phyloP scores from a whole-genome alignment of 2,113 vertebrate species.

The Rhinogobius similis region DNA sequence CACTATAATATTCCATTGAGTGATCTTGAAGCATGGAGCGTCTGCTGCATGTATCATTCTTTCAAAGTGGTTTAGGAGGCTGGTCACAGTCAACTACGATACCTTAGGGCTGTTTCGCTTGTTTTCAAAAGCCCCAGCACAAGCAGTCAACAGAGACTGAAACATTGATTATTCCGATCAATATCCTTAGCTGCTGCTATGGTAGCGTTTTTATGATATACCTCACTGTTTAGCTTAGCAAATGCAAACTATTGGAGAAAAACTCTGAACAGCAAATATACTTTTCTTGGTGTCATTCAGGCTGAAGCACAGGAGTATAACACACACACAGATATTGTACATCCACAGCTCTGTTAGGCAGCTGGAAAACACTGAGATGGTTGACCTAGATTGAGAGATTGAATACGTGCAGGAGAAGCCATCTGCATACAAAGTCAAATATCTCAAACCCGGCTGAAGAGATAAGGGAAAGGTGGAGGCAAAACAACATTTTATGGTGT shows the following conservation, averaged over 20 bases:
- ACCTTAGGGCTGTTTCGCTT: constrained; percentile 52
- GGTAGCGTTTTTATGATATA: constrained; percentile 40
- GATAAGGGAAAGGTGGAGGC: not conserved
- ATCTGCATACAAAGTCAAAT: constrained; percentile 72
- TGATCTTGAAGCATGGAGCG: constrained; percentile 34
- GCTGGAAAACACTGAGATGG: constrained; percentile 57
- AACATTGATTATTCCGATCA: constrained; percentile 63
- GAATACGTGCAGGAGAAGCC: constrained; percentile 58
- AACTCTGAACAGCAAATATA: constrained; percentile 29
- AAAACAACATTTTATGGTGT: constrained; percentile 30
- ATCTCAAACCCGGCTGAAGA: constrained; percentile 34
- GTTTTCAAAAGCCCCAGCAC: constrained; percentile 42
- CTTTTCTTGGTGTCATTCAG: constrained; percentile 36
- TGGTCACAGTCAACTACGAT: constrained; percentile 52
- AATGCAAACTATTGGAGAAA: constrained; percentile 33
- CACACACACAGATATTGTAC: constrained; percentile 9
- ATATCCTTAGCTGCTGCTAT: constrained; percentile 51
- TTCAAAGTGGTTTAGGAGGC: constrained; percentile 40
- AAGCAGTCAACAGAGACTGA: constrained; percentile 50
- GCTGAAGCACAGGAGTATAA: constrained; percentile 31
- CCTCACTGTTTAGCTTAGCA: constrained; percentile 30
- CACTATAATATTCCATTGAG: not conserved
- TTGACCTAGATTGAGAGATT: constrained; percentile 73
- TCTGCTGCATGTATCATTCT: constrained; percentile 31
- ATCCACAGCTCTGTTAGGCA: constrained; percentile 51